Evolutionary conservation across 2,113 vertebrate species (phyloP).

Genomic region (Megatriorchis doriae): DNA sequence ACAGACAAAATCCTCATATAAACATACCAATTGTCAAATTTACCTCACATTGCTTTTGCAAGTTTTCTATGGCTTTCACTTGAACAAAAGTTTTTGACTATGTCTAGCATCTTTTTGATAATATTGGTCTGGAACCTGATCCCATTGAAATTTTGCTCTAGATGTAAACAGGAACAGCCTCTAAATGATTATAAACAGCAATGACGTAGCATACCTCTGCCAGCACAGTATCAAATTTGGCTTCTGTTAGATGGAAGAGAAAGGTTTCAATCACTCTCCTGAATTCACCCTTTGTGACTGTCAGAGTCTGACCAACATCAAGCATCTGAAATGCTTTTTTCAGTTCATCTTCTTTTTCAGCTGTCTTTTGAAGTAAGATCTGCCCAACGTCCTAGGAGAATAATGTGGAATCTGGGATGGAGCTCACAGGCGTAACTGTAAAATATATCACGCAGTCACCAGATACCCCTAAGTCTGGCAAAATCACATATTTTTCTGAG

Average conservation of each 20-base stretch:
- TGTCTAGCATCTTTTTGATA: not conserved
- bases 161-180: not conserved
- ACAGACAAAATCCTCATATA: not conserved
- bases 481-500: not conserved
- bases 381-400: slow-evolving; percentile 35
- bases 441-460: not conserved
- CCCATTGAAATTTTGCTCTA: not conserved
- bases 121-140: not conserved
- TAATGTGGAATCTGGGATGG: slow-evolving; percentile 28
- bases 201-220: slow-evolving; percentile 13
- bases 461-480: not conserved
- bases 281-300: slow-evolving; percentile 59
- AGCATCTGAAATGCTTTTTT: slow-evolving; percentile 55
- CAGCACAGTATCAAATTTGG: slow-evolving; percentile 57
- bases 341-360: slow-evolving; percentile 45
- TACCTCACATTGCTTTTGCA: not conserved
- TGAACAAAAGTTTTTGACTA: not conserved
- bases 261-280: slow-evolving; percentile 30
- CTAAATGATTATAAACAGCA: not conserved
- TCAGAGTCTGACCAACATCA: slow-evolving; percentile 16
- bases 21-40: not conserved
- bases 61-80: not conserved
- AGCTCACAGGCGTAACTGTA: slow-evolving; percentile 19
- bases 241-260: slow-evolving; percentile 41
- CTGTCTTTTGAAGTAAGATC: slow-evolving; percentile 56